phyloP scores from a whole-genome alignment of 1,140 invertebrate species.

The Dendrolimus punctatus region DNA sequence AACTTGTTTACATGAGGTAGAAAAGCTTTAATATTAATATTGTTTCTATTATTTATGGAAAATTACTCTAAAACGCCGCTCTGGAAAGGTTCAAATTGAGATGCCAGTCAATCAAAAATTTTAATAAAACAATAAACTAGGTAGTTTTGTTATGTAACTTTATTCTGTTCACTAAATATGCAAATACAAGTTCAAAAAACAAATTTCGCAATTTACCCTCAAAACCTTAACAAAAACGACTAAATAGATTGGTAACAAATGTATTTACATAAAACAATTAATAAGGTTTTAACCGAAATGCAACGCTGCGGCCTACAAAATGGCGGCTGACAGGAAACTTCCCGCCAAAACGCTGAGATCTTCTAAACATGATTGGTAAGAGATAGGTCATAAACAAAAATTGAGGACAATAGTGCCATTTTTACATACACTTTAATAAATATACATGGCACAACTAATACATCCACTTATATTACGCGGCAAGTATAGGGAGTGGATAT shows the following conservation, averaged over 20 bases:
- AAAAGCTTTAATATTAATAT: no score
- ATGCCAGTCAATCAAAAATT: no score
- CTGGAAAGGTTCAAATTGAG: no score
- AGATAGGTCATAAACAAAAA: conserved; percentile 26
- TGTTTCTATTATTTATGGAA: neutral
- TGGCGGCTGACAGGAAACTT: no score
- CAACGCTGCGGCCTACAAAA: neutral
- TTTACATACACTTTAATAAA: conserved; percentile 15
- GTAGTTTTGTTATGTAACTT: conserved; percentile 53
- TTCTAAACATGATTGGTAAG: conserved; percentile 27
- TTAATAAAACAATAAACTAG: conserved; percentile 26
- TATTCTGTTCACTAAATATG: conserved; percentile 66
- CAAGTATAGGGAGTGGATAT: no score
- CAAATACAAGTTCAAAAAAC: conserved; percentile 59
- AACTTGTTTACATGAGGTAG: no score
- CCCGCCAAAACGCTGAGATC: conserved; percentile 17
- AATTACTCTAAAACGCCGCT: no score
- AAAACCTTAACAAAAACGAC: conserved; percentile 37
- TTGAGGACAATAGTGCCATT: conserved; percentile 15
- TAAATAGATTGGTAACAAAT: conserved; percentile 44
- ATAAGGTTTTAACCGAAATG: conserved; percentile 4
- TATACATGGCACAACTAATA: conserved; percentile 29
- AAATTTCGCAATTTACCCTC: conserved; percentile 34
- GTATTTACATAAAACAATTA: conserved; percentile 24
- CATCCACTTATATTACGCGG: conserved; percentile 10